Evolutionary conservation across 1,140 invertebrate genomes (phyloP), one percentile per base, ranked within the genome.

Genomic region (Reticulitermes speratus): DNA sequence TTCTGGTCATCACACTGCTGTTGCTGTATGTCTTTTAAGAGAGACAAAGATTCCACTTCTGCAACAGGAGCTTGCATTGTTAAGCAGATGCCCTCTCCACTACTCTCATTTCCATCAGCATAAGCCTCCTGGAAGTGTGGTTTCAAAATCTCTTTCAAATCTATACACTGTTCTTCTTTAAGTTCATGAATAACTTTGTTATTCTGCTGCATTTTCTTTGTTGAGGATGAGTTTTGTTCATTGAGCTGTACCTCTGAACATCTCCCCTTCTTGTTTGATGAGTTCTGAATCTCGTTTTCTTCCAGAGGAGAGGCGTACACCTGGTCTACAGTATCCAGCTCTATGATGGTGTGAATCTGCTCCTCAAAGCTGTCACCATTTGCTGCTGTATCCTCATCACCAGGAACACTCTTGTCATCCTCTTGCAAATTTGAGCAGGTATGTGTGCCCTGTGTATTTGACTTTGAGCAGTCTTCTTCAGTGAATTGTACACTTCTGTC

Each of bases 261-360:
- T 81, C 25, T 86, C 16, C 12, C 75, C 45, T 82, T 86, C 25
- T 86, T 86, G 85, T 86, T 86, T 86, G 75, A 86, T 44, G 75
- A 65, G 45, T 86, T 86, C 21, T 86, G 85, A 12, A 86, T 69
- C 45, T 86, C 85, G 30, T 86, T 86, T 44, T 86, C 85, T 86
- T 86, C 45, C 44, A 86, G 23, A 19, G 30, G n/a, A 38, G 84
- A 45, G 55, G n/a, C 30, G n/a, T 84, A 84, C 12, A 84, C 30
- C 12, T 84, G 84, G 48, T 52, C 9, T 48, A 19, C n/a, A 55
- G 84, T 84, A 55, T 84, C 84, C 32, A 84, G 45, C n/a, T 84
- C 44, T 45, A 84, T 84, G 16, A 84, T 59, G 11, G 84, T 65
- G 45, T 84, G 84, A 32, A 38, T 84, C 44, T 84, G 84, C n/a